A percentile compares a stretch with the other conserved stretches of the same genome.
Conservation (phyloP, 2,113 vertebrate species). For the Cryptotis parvus region DNA sequence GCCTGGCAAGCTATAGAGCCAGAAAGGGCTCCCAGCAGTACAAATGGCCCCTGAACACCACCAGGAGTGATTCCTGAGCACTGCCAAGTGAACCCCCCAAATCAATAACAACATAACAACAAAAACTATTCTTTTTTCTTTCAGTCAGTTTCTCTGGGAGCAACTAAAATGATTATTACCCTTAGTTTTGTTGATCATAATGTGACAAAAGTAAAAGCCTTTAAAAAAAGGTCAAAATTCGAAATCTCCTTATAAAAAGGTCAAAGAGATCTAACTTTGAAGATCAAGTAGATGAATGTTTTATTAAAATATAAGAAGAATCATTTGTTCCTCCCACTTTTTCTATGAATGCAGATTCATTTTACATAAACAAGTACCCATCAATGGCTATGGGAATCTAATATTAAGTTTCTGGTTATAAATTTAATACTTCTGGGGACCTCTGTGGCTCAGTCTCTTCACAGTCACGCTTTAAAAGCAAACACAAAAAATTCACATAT, state of each 20-base stretch:
- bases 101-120: not conserved
- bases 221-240: not conserved
- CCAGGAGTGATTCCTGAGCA: too few species aligned
- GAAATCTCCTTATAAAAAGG: slow-evolving; percentile 23
- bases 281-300: not conserved
- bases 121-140: not conserved
- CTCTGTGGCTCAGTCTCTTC: not conserved
- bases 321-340: not conserved
- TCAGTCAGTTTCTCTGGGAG: slow-evolving; percentile 22
- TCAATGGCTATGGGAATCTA: slow-evolving; percentile 4
- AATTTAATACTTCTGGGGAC: not conserved
- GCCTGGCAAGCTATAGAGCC: too few species aligned
- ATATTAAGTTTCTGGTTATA: not conserved
- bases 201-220: slow-evolving; percentile 44
- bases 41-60: too few species aligned
- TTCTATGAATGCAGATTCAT: slow-evolving; percentile 24
- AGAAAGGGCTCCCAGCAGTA: too few species aligned
- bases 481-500: not conserved
- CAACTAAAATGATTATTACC: not conserved
- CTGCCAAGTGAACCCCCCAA: too few species aligned
- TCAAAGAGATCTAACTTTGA: not conserved
- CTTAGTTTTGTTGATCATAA: not conserved
- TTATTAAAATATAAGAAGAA: slow-evolving; percentile 40
- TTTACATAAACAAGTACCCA: not conserved
- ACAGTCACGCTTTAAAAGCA: not conserved